phyloP scores from a whole-genome alignment of 2,113 vertebrate genomes.

The Hystrix cristata region DNA sequence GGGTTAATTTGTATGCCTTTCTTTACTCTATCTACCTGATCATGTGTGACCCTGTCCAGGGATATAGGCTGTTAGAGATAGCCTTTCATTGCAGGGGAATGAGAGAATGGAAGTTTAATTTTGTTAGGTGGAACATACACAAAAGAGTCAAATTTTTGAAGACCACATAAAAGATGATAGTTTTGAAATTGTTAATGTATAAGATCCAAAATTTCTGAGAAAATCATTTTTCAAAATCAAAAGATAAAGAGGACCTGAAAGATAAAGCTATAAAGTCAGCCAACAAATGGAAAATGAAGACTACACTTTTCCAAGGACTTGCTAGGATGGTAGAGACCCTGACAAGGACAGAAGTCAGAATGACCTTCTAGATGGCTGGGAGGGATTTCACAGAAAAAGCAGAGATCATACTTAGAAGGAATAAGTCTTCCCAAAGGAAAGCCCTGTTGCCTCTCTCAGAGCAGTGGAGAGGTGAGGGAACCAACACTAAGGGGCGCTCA shows the following conservation, averaged over 20 bases:
- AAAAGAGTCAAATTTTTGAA: neutral
- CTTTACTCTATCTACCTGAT: neutral
- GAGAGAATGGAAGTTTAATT: neutral
- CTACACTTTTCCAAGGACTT: neutral
- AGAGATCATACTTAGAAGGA: conserved; percentile 1
- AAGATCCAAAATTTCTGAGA: conserved; percentile 23
- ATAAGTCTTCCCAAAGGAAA: neutral
- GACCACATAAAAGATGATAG: neutral
- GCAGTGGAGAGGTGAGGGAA: neutral
- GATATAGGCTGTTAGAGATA: neutral
- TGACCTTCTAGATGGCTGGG: neutral
- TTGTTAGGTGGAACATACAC: neutral
- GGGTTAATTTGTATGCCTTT: neutral
- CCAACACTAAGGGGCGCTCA: neutral
- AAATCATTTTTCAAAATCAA: conserved; percentile 5
- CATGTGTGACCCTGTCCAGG: neutral
- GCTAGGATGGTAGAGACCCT: neutral
- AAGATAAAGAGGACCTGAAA: neutral
- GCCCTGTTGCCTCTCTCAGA: neutral
- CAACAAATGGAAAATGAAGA: conserved; percentile 43
- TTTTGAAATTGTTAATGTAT: conserved; percentile 23
- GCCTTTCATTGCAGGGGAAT: neutral
- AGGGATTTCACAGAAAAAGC: neutral
- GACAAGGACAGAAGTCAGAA: neutral
- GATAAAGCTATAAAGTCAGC: neutral